phyloP scores from a whole-genome alignment of 2,113 vertebrate genomes.

The Hippocampus mohnikei region DNA sequence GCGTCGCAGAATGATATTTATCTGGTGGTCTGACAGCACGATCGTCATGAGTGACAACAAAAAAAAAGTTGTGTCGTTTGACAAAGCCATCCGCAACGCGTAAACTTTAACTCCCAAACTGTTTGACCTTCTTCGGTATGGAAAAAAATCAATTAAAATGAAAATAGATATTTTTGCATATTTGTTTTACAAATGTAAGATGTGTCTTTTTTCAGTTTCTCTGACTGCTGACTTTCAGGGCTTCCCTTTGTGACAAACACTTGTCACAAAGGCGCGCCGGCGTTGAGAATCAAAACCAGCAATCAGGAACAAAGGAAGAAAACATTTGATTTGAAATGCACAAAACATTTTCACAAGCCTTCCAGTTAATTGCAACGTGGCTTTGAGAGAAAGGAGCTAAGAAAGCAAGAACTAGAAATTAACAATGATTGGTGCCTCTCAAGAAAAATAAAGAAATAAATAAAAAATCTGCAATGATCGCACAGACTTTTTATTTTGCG shows the following conservation, averaged over 20 bases:
- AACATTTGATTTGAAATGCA: slow-evolving; percentile 25
- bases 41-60: no score
- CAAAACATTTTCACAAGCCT: slow-evolving; percentile 25
- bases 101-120: no score
- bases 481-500: neutral
- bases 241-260: slow-evolving; percentile 17
- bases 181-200: no score
- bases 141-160: no score
- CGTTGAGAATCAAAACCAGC: slow-evolving; percentile 6
- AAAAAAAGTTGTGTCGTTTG: no score
- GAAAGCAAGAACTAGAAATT: neutral
- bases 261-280: neutral
- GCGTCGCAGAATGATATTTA: no score
- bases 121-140: no score
- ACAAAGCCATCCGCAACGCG: no score
- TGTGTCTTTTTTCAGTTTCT: no score
- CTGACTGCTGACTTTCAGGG: slow-evolving; percentile 12
- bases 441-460: neutral
- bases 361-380: slow-evolving; percentile 21
- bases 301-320: slow-evolving; percentile 15
- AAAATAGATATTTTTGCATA: no score
- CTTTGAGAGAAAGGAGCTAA: slow-evolving; percentile 6
- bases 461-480: neutral
- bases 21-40: no score
- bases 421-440: neutral